These are phyloP conservation scores for Geodia barretti DNA, from an alignment of 37 sponge, comb jelly and placozoan genomes.

Conservation along the genomic window DNA sequence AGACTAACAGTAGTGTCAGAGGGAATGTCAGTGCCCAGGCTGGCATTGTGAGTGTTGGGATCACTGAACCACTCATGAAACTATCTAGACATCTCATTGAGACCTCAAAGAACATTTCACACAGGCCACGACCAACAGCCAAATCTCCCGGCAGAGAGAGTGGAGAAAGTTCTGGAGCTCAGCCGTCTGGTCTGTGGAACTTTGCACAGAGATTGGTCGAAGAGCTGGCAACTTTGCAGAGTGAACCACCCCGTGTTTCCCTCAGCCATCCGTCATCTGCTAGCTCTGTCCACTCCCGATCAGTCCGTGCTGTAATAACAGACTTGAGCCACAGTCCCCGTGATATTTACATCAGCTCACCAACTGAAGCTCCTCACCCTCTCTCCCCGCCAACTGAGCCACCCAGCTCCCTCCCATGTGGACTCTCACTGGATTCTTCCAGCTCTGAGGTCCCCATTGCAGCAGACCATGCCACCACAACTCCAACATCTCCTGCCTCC, in stretches of 20 bases:
- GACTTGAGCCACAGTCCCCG: not conserved
- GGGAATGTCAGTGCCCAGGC: conserved; percentile 20
- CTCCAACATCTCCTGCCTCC: not conserved
- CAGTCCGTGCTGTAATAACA: not conserved
- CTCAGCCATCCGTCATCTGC: not conserved
- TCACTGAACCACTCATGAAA: conserved; percentile 41
- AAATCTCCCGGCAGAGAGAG: not conserved
- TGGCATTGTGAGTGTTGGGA: not conserved
- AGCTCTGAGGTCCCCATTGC: not conserved
- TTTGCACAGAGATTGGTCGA: not conserved
- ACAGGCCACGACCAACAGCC: not conserved
- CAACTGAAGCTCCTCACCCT: not conserved
- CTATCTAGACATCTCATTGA: conserved; percentile 36
- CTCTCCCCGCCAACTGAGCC: not conserved
- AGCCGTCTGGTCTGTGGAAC: not conserved
- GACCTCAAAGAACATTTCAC: conserved; percentile 6
- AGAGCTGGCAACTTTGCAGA: not conserved
- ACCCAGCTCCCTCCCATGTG: not conserved
- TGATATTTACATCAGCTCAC: not conserved
- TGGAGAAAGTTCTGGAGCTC: not conserved
- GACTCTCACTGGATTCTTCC: not conserved
- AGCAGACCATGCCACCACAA: not conserved
- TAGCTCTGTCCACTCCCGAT: not conserved
- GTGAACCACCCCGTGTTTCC: not conserved
- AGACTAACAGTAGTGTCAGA: not conserved